Conservation (phyloP, 2,113 vertebrate species). For the Jaculus jaculus region DNA sequence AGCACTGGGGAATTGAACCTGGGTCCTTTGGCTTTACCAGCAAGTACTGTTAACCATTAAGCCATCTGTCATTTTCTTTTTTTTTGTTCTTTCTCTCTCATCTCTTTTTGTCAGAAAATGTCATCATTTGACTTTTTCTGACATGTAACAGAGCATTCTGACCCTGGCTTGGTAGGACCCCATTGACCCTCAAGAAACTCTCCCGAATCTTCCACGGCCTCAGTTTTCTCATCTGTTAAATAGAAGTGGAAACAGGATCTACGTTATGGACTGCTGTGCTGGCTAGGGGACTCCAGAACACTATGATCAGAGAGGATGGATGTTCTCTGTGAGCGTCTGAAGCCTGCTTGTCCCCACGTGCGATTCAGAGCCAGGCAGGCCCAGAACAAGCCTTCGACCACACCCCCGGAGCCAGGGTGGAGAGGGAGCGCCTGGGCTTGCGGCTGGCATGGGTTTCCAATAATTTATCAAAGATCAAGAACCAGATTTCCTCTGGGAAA, state of each 20-base stretch:
- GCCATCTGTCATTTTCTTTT: no score
- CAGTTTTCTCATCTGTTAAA: neutral
- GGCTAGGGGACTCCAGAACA: neutral
- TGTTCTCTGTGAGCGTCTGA: neutral
- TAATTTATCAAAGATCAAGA: constrained; percentile 84
- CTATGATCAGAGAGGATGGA: neutral
- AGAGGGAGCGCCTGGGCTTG: constrained; percentile 68
- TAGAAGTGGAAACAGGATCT: neutral
- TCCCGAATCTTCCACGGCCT: neutral
- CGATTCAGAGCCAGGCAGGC: neutral
- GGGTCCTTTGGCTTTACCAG: no score
- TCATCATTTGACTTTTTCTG: neutral
- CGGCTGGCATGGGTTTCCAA: constrained; percentile 78
- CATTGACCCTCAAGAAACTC: neutral
- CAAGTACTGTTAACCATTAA: no score
- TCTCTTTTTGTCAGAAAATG: no score
- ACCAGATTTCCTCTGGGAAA: constrained; percentile 86
- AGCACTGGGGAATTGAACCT: no score
- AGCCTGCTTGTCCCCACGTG: neutral
- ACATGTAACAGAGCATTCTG: neutral
- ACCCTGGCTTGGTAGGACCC: neutral
- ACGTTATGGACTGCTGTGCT: neutral
- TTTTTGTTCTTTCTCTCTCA: no score
- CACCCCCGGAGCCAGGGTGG: constrained; percentile 56
- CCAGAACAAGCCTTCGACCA: neutral